Evolutionary conservation across 2,113 vertebrate species (phyloP).

Genomic region (Clarias macrocephalus): DNA sequence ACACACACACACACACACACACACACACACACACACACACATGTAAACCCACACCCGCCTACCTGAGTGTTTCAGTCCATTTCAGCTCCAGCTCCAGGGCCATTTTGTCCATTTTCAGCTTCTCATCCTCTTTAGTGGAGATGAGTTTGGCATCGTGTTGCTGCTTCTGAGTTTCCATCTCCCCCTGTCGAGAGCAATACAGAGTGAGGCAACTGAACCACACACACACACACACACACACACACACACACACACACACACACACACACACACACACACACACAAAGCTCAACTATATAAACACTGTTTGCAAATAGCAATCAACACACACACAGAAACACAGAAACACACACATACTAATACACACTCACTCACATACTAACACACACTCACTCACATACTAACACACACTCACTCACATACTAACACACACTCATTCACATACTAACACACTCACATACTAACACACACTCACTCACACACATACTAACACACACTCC

Average conservation of each 20-base stretch:
- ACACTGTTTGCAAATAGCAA: slow-evolving; percentile 13
- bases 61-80: slow-evolving; percentile 97
- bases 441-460: too few relatives aligned
- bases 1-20: background rate
- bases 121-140: slow-evolving; percentile 89
- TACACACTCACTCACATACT: too few relatives aligned
- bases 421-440: background rate
- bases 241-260: background rate
- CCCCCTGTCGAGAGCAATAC: slow-evolving; percentile 73
- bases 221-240: background rate
- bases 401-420: too few relatives aligned
- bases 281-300: background rate
- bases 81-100: slow-evolving; percentile 93
- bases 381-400: too few relatives aligned
- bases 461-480: too few relatives aligned
- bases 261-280: background rate
- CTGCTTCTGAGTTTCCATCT: slow-evolving; percentile 87
- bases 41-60: background rate
- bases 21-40: slow-evolving; percentile 19
- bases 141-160: slow-evolving; percentile 86
- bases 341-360: too few relatives aligned
- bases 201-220: background rate
- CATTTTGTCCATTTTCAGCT: slow-evolving; percentile 89
- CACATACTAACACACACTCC: too few relatives aligned
- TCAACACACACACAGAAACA: background rate